These are phyloP conservation scores for Cyprinodon tularosa DNA, from an alignment of 2,113 vertebrate genomes.

Conservation along the genomic window DNA sequence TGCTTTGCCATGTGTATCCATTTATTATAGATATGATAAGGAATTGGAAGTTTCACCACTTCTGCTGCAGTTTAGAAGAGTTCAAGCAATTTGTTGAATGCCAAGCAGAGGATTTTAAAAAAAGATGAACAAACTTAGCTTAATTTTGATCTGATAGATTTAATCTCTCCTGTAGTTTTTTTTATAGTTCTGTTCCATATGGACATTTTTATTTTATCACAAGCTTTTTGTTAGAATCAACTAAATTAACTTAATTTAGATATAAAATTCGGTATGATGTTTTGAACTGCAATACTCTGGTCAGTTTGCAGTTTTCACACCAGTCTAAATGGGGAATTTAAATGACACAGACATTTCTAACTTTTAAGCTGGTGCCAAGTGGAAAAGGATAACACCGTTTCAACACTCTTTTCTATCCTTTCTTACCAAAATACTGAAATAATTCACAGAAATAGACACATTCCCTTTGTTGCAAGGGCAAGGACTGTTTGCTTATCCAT, in stretches of 20 bases:
- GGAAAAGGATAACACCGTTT: neutral
- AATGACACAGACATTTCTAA: too few species aligned
- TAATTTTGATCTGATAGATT: too few species aligned
- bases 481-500: conserved; percentile 49
- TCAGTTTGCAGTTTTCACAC: too few species aligned
- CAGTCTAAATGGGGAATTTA: neutral
- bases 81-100: neutral
- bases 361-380: neutral
- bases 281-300: too few species aligned
- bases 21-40: neutral
- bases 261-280: too few species aligned
- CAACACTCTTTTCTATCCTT: conserved; percentile 5
- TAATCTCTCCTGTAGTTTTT: too few species aligned
- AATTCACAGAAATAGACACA: conserved; percentile 48
- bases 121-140: neutral
- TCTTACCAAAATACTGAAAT: conserved; percentile 8
- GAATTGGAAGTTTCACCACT: neutral
- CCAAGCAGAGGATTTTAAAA: neutral
- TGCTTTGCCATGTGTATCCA: neutral
- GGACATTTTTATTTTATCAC: too few species aligned
- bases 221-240: too few species aligned
- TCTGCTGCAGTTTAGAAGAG: neutral
- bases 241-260: too few species aligned
- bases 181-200: too few species aligned
- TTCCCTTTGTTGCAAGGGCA: conserved; percentile 29